Base-by-base conservation (phyloP, 2,113 vertebrate species). In the Alces alces region DNA sequence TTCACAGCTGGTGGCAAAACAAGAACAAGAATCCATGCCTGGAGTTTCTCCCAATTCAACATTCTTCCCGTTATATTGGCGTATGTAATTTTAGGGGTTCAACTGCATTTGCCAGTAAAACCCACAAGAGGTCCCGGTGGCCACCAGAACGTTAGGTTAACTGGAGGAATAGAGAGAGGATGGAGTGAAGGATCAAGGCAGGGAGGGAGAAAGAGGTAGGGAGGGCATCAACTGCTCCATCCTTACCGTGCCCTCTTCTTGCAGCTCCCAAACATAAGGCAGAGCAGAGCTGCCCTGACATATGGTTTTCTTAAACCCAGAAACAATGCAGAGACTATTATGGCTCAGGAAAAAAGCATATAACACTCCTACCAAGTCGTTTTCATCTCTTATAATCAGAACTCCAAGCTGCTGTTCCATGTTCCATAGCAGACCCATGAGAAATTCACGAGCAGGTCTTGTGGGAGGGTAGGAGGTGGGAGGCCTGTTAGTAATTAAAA, bases 401-500 rank as follows among this genome's bases (percentile, higher is more conserved):
- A 58, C 52, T 93, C 12, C 78, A 47, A 47, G 21, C n/a, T 54
- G 15, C 43, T 80, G 3, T 28, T 90, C 50, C 15, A 23, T 39
- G 8, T 83, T 58, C 91, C n/a, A 25, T 19, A 94, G 79, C 25
- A 93, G 91, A 86, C 60, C 54, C 4, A 0, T 27, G 39, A 97
- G 57, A 92, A 95, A 94, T 16, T 93, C 73, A 64, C 0, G 0
- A 83, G 88, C 55, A 92, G 60, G 64, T 86, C 97, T 89, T 64
- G 87, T 97, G 87, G 76, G 85, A 96, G 94, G 45, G 39, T 12
- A 64, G 60, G 90, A 45, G 55, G 57, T 39, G 10, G 83, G 86
- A 96, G 61, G 78, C 57, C 23, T 96, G 39, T 94, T 89, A 55
- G 78, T 97, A 98, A 95, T 97, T 97, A 97, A 96, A 95, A 94